Evolutionary conservation across 1,140 invertebrate genomes (phyloP), one percentile per base, ranked within the genome.

Genomic region (Caenorhabditis brenneri): DNA sequence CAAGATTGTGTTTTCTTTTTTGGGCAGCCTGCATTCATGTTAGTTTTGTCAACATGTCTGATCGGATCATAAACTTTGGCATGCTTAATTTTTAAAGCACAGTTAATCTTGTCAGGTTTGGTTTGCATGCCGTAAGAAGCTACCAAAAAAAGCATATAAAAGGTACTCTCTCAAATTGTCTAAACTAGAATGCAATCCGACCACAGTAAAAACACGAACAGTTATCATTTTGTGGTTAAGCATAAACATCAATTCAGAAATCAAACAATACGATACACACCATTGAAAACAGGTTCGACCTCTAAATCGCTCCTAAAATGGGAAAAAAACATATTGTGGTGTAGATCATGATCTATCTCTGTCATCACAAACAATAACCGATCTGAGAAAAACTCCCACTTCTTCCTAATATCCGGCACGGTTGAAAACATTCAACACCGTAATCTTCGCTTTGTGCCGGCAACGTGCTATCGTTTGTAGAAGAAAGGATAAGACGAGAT

Each of bases 211-310:
- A n/a, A n/a, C n/a, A n/a, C n/a, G n/a, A n/a, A n/a, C 10, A 27
- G 10, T 42, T 42, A 27, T 9, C 6, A 3, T 55, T 27, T 55
- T n/a, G 53, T 29, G 22, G 53, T 55, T 10, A 55, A 55, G 53
- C 53, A 55, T 55, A 55, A 55, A 55, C 53, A 55, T 27, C 53
- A 55, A 55, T 55, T 55, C 53, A 55, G 24, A 22, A 55, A 55
- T 55, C 53, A 55, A 55, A 55, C 3, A 51, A 51, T 51, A 51
- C n/a, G 49, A 12, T 10, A 55, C 24, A 55, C 53, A 55, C 53
- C 53, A 22, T 29, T 55, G 53, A 55, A 55, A 55, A 55, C 53
- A 55, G 53, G 53, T 55, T 55, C 53, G 53, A 55, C 53, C 53
- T 55, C 53, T 55, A 55, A 9, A 55, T 55, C 53, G 22, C 7